Evolutionary conservation across 1,140 invertebrate genomes (phyloP).

Genomic region (honey bee (Apis mellifera)): Amel_HAv3.1 CM009936.2:2236501-2237000

Average conservation of each 20-base stretch:
- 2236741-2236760: background rate
- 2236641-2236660: too few species aligned
- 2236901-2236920: conserved; percentile 3
- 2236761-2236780: background rate
- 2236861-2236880: conserved; percentile 30
- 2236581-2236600: too few species aligned
- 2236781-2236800: background rate
- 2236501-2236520: too few species aligned
- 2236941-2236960: conserved; percentile 70
- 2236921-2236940: conserved; percentile 70
- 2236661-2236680: background rate
- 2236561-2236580: too few species aligned
- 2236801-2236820: background rate
- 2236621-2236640: too few species aligned
- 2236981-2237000: conserved; percentile 48
- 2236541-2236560: too few species aligned
- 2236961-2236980: conserved; percentile 73
- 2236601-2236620: too few species aligned
- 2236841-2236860: background rate
- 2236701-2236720: background rate
- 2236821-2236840: background rate
- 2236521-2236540: too few species aligned
- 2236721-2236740: background rate
- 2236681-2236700: too few species aligned
- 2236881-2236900: conserved; percentile 27